Evolutionary conservation across 2,113 vertebrate species (phyloP), one percentile per base, ranked within the genome.

Genomic region (Athene noctua): DNA sequence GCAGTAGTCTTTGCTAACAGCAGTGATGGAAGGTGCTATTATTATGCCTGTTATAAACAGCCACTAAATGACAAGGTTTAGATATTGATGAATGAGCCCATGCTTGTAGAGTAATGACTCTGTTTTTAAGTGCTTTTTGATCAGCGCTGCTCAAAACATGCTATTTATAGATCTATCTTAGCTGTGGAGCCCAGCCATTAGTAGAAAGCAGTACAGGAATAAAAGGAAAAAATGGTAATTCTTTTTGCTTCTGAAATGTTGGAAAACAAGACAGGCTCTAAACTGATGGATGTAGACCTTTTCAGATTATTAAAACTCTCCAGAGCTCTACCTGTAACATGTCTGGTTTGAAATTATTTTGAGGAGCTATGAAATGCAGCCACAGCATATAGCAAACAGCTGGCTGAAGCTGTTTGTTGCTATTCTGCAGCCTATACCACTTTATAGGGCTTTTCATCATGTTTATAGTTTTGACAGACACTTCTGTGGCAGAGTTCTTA

Each of bases 51-150:
- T 80, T 94, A 49, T 22, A 27, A 96, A 63, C 44, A 93, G 75
- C 73, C 68, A 19, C 38, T 74, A 79, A 89, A 84, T 59, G 80
- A 87, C 83, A 72, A 74, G 52, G 34, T 70, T 7, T 82, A 68
- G 59, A 2, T 93, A 75, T 81, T 95, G 96, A 88, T 94, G 88
- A 67, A 90, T 67, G 86, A 86, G 51, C 57, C 62, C 0, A 0
- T 63, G 82, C 86, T 88, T 11, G 52, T 30, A 27, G 90, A 78
- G 75, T 72, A 86, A 57, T 40, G 51, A 29, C 72, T 95, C 67
- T 74, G 86, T 44, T 93, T 88, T 83, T 80, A 86, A 95, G 92
- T 52, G 88, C 68, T 91, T 51, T 96, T 86, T 86, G 95, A 74
- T 95, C 88, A 72, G 70, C 2, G 6, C 67, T 84, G 88, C 88